Evolutionary conservation across 2,113 vertebrate genomes (phyloP), one percentile per base, ranked within the genome.

Genomic region (Onychostoma macrolepis): DNA sequence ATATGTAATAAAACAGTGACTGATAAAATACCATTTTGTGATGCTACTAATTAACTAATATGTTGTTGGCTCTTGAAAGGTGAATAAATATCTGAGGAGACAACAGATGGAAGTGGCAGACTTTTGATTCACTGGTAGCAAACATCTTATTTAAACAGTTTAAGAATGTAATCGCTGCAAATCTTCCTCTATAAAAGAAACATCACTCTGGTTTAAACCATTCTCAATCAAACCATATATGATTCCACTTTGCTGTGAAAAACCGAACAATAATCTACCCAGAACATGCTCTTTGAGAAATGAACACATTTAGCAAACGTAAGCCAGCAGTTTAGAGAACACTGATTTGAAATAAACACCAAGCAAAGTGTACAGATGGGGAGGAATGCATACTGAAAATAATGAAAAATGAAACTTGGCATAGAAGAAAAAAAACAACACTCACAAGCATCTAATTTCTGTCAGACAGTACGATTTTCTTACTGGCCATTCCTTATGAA

Each of bases 311-410:
- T 69, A 15, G 45, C 56, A 56, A 21, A 77, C 79, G 89, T 76
- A 85, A 88, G 74, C 19, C 53, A n/a, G 19, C 21, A 21, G 63
- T 24, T 19, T 69, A 78, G 77, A 43, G 91, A 90, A 90, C 85
- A 45, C 0, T 86, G 9, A 28, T 87, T 88, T 81, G 24, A 56
- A 77, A 74, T 76, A 75, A 90, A 85, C 65, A 85, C 88, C 61
- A 48, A 85, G 15, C 26, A 63, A 38, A 33, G 36, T 43, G 33
- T 17, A 41, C 41, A 78, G 80, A 77, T 78, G 58, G n/a, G 26
- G 96, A 96, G 97, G 97, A 99, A 98, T 98, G 97, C 96, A 97
- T 97, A 95, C 95, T 96, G 96, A 95, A 93, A 94, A 72, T 58
- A 41, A 94, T 95, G 75, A 95, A 96, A 95, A 96, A 94, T 94